Evolutionary conservation across 1,140 invertebrate genomes (phyloP), one percentile per base, ranked within the genome.

Genomic region (Nomia melanderi): DNA sequence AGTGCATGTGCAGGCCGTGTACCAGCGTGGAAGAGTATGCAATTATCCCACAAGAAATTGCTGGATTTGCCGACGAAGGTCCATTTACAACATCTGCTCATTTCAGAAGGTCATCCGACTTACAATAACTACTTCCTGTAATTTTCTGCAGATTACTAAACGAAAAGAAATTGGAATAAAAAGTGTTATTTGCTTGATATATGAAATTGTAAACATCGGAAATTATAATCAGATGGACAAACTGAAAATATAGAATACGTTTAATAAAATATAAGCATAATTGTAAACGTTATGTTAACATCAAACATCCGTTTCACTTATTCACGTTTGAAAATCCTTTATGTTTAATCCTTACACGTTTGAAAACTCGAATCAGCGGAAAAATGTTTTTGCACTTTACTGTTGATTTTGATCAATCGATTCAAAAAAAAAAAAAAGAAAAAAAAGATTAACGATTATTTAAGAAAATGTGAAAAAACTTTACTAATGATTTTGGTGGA

Each of bases 1-100:
- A 98, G 88, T 98, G 97, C 87, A 98, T 98, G 97, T 98, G 97
- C 89, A 94, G 97, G 39, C 97, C 97, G 8, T 98, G 97, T 88
- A 97, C 97, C 1, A 95, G 95, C 12, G 94, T 98, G 20, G 97
- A 98, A 88, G 97, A 98, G 91, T 96, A 95, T 84, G 94, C 96
- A 4, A 95, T 98, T 59, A 94, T 98, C 62, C 97, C 97, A 11
- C 97, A 98, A 93, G 97, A 98, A 93, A 96, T 97, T 8, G 96
- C 96, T 25, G 96, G 96, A 60, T 97, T 97, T 88, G 93, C 95
- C n/a, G 96, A 97, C 80, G 96, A 97, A 91, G 94, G 94, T 25
- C 95, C 95, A 0, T 90, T 96, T 5, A 90, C 89, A 1, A 91
- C 85, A 11, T 94, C 95, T 57, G 95, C 95, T 82, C 95, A 96